Base-by-base conservation (phyloP, 2,888 invertebrate genomes). In the Lycocerus yunnanus region DNA sequence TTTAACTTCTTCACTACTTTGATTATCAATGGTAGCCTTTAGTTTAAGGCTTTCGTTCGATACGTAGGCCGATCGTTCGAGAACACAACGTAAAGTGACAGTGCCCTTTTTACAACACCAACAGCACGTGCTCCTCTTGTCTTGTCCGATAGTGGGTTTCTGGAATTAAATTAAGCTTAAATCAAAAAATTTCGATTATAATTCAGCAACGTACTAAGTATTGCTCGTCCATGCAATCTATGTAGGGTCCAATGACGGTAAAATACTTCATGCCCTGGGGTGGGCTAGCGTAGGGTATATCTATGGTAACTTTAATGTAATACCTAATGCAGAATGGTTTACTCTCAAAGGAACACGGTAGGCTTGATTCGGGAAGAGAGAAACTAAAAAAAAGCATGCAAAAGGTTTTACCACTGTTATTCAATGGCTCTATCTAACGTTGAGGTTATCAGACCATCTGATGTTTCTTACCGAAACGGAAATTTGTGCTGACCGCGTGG, bases 241-340 rank as follows among this genome's bases (percentile, higher is more conserved):
- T 93, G 83, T 93, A 92, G 13, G 94, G 94, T 2, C 93, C 94
- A 79, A 94, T 92, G 65, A 94, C 89, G 1, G 94, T 93, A 85
- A 94, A 94, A 85, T 94, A 94, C 84, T 94, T 94, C 88, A 93
- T 92, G 11, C 93, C 93, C 84, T 94, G 93, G 0, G 94, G 94
- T 1, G 93, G 93, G 68, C 93, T 93, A 2, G 93, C 93, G 83
- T 93, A 94, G 0, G 94, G 94, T 79, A 94, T 92, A 84, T 94
- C 94, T 66, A 94, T 90, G 4, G 91, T 91, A 20, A 90, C 92
- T 88, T 92, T 92, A 78, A 93, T 90, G 84, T 93, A 94, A 85
- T 94, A 94, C 61, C 94, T 89, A 76, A 94, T 91, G 78, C 91
- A 93, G 75, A 93, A 92, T 65, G 92, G 90, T 83, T 91, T 91